phyloP scores from a whole-genome alignment of 2,797 vertebrate species.

The Chloroceryle amazona region DNA sequence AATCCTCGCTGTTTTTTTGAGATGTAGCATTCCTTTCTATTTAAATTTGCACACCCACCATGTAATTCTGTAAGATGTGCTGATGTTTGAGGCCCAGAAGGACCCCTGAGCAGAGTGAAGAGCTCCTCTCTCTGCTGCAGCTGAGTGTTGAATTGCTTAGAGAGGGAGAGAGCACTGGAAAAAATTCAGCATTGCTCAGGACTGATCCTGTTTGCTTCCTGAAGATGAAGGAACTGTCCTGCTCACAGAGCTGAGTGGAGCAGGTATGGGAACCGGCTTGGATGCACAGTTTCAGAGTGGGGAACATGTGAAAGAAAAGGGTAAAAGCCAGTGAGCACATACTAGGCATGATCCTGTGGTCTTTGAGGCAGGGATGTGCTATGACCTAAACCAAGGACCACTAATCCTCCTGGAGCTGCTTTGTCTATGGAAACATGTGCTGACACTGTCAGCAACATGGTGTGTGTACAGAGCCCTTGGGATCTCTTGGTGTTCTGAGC shows the following conservation, averaged over 20 bases:
- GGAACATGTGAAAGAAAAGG: neutral
- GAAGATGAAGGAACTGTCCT: neutral
- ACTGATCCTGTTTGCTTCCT: neutral
- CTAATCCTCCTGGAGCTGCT: neutral
- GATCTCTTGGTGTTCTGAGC: neutral
- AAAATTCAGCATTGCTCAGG: neutral
- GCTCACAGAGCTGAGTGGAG: neutral
- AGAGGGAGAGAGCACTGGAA: neutral
- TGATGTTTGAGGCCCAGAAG: constrained; percentile 18
- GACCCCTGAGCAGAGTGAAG: constrained; percentile 31
- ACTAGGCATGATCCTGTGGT: neutral
- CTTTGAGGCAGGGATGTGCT: neutral
- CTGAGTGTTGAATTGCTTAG: neutral
- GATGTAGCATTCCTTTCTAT: neutral
- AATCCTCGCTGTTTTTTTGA: neutral
- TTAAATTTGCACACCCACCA: constrained; percentile 23
- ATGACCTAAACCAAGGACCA: neutral
- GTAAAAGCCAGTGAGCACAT: neutral
- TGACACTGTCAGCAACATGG: accelerated
- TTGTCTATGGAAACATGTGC: neutral
- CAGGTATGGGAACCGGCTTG: neutral
- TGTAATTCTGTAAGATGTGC: constrained; percentile 23
- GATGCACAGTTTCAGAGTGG: accelerated
- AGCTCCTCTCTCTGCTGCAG: constrained; percentile 3
- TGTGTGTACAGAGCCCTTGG: neutral